Evolutionary conservation across 2,113 vertebrate species (phyloP).

Genomic region (Oceanites oceanicus): DNA sequence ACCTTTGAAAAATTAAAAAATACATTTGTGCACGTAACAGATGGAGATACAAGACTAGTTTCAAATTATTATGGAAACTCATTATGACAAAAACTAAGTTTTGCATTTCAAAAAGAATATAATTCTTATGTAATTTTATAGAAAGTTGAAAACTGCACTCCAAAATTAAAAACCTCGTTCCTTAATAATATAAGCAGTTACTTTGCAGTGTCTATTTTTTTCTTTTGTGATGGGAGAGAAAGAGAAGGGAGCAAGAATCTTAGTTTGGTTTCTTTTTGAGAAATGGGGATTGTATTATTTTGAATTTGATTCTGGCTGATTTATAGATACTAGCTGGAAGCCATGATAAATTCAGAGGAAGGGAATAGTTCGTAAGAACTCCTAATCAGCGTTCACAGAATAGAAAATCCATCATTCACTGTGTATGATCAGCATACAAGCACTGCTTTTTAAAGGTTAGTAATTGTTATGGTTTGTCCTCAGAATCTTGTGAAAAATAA

Average conservation of each 20-base stretch:
- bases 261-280: not conserved
- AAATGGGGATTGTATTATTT: not conserved
- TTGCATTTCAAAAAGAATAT: not conserved
- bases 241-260: not conserved
- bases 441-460: conserved; percentile 14
- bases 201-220: not conserved
- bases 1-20: not conserved
- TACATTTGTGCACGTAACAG: not conserved
- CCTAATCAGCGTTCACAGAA: not conserved
- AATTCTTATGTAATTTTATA: not conserved
- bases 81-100: not conserved
- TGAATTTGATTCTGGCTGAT: not conserved
- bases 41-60: not conserved
- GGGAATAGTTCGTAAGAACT: not conserved
- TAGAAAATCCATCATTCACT: not conserved
- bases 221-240: not conserved
- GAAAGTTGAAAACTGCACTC: not conserved
- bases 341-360: not conserved
- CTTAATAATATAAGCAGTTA: not conserved
- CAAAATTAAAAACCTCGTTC: not conserved
- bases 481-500: conserved; percentile 28
- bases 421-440: not conserved
- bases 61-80: not conserved
- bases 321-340: not conserved
- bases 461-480: not conserved